Conservation (phyloP, 2,888 invertebrate genomes). For the Leptogaster cylindrica region DNA sequence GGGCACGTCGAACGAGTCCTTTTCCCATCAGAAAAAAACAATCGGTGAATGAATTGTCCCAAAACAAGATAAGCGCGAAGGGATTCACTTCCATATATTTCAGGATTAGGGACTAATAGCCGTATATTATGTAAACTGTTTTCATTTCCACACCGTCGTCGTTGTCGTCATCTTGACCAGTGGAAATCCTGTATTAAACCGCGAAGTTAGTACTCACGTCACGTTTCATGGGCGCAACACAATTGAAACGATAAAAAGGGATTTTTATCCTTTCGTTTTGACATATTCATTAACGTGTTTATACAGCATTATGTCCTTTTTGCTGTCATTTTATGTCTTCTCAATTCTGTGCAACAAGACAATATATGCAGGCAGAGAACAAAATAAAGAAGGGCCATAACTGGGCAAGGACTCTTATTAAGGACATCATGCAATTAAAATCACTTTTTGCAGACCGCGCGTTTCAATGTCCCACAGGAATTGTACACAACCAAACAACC, state of each 20-base stretch:
- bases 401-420: constrained; percentile 43
- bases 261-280: constrained; percentile 52
- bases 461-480: constrained; percentile 2
- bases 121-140: constrained; percentile 42
- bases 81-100: constrained; percentile 12
- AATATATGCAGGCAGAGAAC: constrained; percentile 12
- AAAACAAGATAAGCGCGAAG: constrained; percentile 7
- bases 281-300: constrained; percentile 53
- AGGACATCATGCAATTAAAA: constrained; percentile 50
- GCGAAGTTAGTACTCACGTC: constrained; percentile 48
- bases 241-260: constrained; percentile 51
- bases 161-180: constrained; percentile 3
- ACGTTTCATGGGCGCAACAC: constrained; percentile 48
- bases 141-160: constrained; percentile 6
- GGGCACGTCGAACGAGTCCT: constrained; percentile 3
- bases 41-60: not conserved
- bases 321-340: constrained; percentile 49
- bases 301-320: constrained; percentile 52
- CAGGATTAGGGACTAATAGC: constrained; percentile 45
- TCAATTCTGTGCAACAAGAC: constrained; percentile 33
- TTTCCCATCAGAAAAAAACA: constrained; percentile 31
- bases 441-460: constrained; percentile 41
- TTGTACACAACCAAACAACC: not conserved
- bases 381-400: constrained; percentile 24
- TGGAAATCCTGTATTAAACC: constrained; percentile 43